A percentile compares a stretch with the other conserved stretches of the same genome.
These are phyloP conservation scores for Coboldia fuscipes DNA, from an alignment of 1,140 invertebrate species.

Conservation along the genomic window DNA sequence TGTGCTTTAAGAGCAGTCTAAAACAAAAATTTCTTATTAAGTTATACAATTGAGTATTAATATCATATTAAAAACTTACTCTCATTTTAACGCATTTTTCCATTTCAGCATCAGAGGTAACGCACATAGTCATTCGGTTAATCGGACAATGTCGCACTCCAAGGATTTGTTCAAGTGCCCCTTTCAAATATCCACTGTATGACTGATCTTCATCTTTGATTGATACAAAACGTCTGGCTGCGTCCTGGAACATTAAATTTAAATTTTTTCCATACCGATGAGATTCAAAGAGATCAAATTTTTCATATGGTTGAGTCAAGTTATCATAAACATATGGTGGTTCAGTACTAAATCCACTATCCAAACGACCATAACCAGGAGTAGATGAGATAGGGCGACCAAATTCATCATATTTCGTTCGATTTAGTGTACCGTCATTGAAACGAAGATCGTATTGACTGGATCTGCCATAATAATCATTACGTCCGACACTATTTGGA, in stretches of 20 bases:
- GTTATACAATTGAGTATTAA: slow-evolving; percentile 2
- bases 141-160: slow-evolving; percentile 61
- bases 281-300: slow-evolving; percentile 50
- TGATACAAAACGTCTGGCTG: slow-evolving; percentile 33
- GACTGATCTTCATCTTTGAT: slow-evolving; percentile 31
- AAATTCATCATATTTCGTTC: no score
- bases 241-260: slow-evolving; percentile 56
- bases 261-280: slow-evolving; percentile 36
- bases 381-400: no score
- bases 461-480: neutral
- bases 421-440: slow-evolving; percentile 8
- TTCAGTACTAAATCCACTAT: slow-evolving; percentile 13
- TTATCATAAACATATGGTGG: slow-evolving; percentile 8
- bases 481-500: slow-evolving; percentile 1
- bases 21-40: slow-evolving; percentile 6
- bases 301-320: slow-evolving; percentile 23
- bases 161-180: slow-evolving; percentile 41
- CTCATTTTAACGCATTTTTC: slow-evolving; percentile 89
- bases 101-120: slow-evolving; percentile 75
- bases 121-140: slow-evolving; percentile 58
- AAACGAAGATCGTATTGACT: slow-evolving; percentile 3
- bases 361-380: slow-evolving; percentile 12
- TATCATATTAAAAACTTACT: slow-evolving; percentile 26
- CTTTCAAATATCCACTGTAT: slow-evolving; percentile 40
- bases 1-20: slow-evolving; percentile 70